Conservation (phyloP, 1,140 invertebrate genomes). For the Delia radicum region DNA sequence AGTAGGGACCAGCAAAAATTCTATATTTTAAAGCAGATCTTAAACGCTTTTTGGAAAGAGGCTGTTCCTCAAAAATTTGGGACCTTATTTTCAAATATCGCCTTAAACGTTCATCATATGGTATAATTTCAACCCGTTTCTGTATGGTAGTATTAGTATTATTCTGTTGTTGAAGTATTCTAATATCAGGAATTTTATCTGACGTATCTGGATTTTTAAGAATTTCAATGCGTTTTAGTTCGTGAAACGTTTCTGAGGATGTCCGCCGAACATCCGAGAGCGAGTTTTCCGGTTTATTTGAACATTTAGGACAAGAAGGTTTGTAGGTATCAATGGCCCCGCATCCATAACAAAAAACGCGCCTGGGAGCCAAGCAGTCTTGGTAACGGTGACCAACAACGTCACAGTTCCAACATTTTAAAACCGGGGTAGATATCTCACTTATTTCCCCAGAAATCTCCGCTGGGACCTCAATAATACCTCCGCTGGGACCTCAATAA, state of each 20-base stretch:
- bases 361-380: too few species aligned
- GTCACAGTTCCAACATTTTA: slow-evolving; percentile 23
- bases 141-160: too few species aligned
- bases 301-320: slow-evolving; percentile 8
- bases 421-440: not conserved
- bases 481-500: not conserved
- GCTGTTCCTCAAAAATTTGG: not conserved
- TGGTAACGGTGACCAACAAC: too few species aligned
- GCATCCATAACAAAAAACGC: slow-evolving; percentile 28
- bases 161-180: not conserved
- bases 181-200: too few species aligned
- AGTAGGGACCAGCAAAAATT: too few species aligned
- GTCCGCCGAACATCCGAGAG: not conserved
- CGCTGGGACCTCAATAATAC: not conserved
- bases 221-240: not conserved
- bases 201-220: not conserved
- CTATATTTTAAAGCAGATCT: too few species aligned
- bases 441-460: not conserved
- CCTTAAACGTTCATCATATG: not conserved
- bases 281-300: not conserved
- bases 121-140: not conserved
- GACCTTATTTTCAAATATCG: not conserved
- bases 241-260: not conserved
- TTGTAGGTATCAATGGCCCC: slow-evolving; percentile 16
- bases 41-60: too few species aligned